Evolutionary conservation across 2,888 invertebrate genomes (phyloP).

Genomic region (Chironomus riparius): DNA sequence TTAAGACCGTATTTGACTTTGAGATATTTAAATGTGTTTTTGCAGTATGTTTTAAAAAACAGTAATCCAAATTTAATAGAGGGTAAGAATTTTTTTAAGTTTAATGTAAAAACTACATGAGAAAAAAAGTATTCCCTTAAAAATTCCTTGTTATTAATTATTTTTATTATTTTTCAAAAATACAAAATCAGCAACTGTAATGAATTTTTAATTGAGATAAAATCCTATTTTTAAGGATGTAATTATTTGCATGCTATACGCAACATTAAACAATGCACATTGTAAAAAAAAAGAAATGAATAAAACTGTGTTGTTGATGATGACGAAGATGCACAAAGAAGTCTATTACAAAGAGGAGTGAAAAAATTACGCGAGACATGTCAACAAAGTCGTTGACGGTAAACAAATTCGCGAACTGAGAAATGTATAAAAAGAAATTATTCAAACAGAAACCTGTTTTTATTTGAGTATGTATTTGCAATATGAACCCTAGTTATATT

Average conservation of each 20-base stretch:
- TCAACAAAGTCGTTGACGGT: slow-evolving; percentile 23
- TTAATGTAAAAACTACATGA: background rate
- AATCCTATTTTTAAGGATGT: background rate
- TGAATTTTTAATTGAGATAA: background rate
- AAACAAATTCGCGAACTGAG: slow-evolving; percentile 18
- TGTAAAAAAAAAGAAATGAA: background rate
- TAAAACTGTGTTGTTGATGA: background rate
- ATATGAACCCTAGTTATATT: background rate
- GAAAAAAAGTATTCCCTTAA: background rate
- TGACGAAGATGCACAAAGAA: background rate
- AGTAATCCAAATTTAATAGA: too few relatives aligned
- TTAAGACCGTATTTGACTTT: background rate
- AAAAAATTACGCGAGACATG: slow-evolving; percentile 6
- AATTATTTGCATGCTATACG: background rate
- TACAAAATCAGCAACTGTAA: background rate
- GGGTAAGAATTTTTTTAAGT: background rate
- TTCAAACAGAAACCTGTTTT: background rate
- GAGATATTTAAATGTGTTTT: background rate
- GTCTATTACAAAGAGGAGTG: background rate
- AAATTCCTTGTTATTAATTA: too few relatives aligned
- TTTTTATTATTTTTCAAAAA: too few relatives aligned
- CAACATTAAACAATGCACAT: background rate
- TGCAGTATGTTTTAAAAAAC: too few relatives aligned
- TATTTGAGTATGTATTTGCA: background rate
- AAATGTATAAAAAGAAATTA: background rate